phyloP scores from a whole-genome alignment of 1,140 invertebrate genomes.

The Oncopodura yosiiana region DNA sequence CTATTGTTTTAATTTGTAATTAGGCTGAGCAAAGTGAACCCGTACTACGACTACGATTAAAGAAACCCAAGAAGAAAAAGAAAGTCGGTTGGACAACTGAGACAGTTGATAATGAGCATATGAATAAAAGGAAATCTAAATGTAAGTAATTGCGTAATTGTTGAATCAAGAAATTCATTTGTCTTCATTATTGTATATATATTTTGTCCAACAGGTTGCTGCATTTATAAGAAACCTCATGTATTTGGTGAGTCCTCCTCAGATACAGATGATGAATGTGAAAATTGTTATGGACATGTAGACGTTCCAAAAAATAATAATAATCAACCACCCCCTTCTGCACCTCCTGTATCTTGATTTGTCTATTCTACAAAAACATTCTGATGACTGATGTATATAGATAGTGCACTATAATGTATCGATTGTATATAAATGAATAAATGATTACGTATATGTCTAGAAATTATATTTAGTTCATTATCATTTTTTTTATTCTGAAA shows the following conservation, averaged over 20 bases:
- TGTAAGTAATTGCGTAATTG: slow-evolving; percentile 50
- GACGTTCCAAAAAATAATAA: background rate
- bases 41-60: slow-evolving; percentile 57
- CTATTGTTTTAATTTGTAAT: background rate
- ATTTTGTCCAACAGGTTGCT: slow-evolving; percentile 56
- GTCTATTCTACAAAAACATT: background rate
- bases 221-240: slow-evolving; percentile 72
- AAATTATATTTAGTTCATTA: too few relatives aligned
- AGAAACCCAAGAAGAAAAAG: slow-evolving; percentile 60
- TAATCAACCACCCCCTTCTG: slow-evolving; percentile 7
- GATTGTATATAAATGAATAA: too few relatives aligned
- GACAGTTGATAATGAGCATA: slow-evolving; percentile 84
- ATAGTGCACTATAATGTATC: too few relatives aligned
- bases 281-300: slow-evolving; percentile 56
- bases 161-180: background rate
- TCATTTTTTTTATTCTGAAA: slow-evolving; percentile 1
- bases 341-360: slow-evolving; percentile 15
- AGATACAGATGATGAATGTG: slow-evolving; percentile 69
- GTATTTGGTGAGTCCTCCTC: slow-evolving; percentile 73
- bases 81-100: slow-evolving; percentile 77
- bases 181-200: slow-evolving; percentile 3
- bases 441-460: too few relatives aligned
- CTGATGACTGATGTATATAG: too few relatives aligned
- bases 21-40: background rate
- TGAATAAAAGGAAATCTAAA: slow-evolving; percentile 90